Evolutionary conservation across 2,113 vertebrate species (phyloP).

Genomic region (Ailurus styani): DNA sequence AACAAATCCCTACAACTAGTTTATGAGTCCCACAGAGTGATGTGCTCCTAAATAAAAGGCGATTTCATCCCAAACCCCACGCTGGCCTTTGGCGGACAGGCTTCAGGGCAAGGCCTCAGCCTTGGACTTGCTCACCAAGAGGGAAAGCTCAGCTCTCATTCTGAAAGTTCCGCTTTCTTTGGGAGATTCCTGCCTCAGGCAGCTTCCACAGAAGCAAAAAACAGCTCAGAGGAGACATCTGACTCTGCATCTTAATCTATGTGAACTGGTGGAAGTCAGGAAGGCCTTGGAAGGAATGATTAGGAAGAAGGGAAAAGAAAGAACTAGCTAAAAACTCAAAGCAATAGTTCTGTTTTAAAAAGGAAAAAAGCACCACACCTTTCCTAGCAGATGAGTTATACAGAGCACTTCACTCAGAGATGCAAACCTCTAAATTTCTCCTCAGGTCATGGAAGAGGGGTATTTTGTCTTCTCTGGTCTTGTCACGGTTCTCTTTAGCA

Average conservation of each 20-base stretch:
- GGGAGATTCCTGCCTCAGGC: constrained; percentile 29
- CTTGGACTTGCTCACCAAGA: not conserved
- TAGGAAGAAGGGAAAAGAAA: constrained; percentile 7
- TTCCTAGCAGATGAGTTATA: not conserved
- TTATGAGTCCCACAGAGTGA: not conserved
- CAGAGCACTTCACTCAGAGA: not conserved
- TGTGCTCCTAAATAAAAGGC: not conserved
- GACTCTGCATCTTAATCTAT: constrained; percentile 34
- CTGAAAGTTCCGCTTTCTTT: constrained; percentile 24
- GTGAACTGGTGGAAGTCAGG: not conserved
- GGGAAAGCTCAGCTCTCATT: not conserved
- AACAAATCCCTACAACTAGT: not conserved
- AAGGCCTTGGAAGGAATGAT: constrained; percentile 25
- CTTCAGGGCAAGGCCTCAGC: not conserved
- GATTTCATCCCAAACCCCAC: not conserved
- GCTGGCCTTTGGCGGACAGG: not conserved
- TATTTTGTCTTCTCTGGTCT: not conserved
- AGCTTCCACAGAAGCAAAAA: constrained; percentile 40
- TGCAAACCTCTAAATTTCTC: not conserved
- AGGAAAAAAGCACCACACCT: not conserved
- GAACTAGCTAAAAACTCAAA: not conserved
- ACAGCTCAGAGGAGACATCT: constrained; percentile 28
- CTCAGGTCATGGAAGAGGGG: not conserved
- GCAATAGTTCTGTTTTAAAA: not conserved
- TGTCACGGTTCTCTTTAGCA: not conserved